Percentiles rank a stretch among this genome's conserved stretches.
These are phyloP conservation scores for Hedychridium roseum DNA, from an alignment of 2,888 invertebrate species.

Conservation along the genomic window DNA sequence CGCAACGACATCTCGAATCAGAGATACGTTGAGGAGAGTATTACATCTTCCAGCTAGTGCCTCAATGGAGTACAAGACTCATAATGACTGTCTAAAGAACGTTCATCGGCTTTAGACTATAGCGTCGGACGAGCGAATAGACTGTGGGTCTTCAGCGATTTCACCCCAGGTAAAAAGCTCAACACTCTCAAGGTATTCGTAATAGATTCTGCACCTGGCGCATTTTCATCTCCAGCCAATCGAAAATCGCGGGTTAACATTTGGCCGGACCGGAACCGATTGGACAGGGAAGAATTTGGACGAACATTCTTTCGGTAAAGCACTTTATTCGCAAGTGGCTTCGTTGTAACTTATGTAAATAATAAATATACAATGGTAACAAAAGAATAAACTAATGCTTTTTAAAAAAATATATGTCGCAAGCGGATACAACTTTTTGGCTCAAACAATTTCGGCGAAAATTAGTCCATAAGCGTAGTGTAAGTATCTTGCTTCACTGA, in stretches of 20 bases:
- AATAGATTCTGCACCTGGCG: too few species aligned
- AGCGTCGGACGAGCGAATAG: too few species aligned
- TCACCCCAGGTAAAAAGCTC: too few species aligned
- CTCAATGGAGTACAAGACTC: slow-evolving; percentile 93
- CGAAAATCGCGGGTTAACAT: slow-evolving; percentile 27
- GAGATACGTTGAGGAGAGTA: slow-evolving; percentile 93
- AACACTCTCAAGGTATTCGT: too few species aligned
- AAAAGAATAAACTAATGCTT: slow-evolving; percentile 28
- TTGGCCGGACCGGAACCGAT: slow-evolving; percentile 20
- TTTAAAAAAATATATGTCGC: too few species aligned
- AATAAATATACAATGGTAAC: slow-evolving; percentile 40
- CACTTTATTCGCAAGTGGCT: slow-evolving; percentile 38
- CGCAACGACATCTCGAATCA: slow-evolving; percentile 86
- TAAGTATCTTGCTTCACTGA: too few species aligned
- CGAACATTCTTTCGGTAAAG: slow-evolving; percentile 22
- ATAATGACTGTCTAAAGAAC: slow-evolving; percentile 79
- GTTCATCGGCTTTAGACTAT: slow-evolving; percentile 38
- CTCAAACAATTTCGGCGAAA: too few species aligned
- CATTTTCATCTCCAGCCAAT: slow-evolving; percentile 20
- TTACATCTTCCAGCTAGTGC: slow-evolving; percentile 93
- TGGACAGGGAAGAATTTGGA: slow-evolving; percentile 18
- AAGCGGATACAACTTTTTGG: too few species aligned
- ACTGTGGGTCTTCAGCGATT: too few species aligned
- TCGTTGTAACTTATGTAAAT: slow-evolving; percentile 43
- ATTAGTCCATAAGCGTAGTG: too few species aligned